Percentiles rank a stretch among this genome's conserved stretches.
These are phyloP conservation scores for Trinorchestia longiramus DNA, from an alignment of 1,140 invertebrate species.

Conservation along the genomic window DNA sequence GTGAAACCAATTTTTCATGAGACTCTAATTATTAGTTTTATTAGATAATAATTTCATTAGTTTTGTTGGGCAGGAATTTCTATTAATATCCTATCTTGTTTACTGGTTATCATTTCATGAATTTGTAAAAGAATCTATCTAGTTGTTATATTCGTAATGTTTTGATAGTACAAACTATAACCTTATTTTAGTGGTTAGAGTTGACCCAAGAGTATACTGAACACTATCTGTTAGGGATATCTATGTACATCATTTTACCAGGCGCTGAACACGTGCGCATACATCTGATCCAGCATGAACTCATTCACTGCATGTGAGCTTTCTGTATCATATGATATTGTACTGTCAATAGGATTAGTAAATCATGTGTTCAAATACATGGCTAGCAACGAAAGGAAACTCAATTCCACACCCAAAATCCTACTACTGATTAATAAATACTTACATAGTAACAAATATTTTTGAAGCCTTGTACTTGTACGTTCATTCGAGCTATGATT, in stretches of 20 bases:
- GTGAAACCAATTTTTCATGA: too few relatives aligned
- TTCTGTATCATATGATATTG: not conserved
- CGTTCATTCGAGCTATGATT: not conserved
- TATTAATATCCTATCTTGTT: too few relatives aligned
- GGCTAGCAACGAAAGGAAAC: not conserved
- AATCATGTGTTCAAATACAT: not conserved
- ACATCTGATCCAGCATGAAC: not conserved
- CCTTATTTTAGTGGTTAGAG: too few relatives aligned
- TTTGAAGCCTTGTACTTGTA: not conserved
- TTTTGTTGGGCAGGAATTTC: too few relatives aligned
- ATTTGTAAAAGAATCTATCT: too few relatives aligned
- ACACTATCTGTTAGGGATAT: too few relatives aligned
- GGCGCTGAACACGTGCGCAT: not conserved
- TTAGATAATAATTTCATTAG: too few relatives aligned
- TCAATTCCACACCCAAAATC: not conserved
- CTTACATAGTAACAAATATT: not conserved
- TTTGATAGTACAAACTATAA: too few relatives aligned
- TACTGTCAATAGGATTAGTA: not conserved
- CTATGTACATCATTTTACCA: not conserved
- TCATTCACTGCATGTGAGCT: not conserved
- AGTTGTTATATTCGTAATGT: too few relatives aligned
- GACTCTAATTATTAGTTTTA: too few relatives aligned
- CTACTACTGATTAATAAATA: not conserved
- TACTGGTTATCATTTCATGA: too few relatives aligned
- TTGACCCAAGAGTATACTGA: too few relatives aligned